Evolutionary conservation across 2,113 vertebrate genomes (phyloP).

Genomic region (Empidonax alnorum): DNA sequence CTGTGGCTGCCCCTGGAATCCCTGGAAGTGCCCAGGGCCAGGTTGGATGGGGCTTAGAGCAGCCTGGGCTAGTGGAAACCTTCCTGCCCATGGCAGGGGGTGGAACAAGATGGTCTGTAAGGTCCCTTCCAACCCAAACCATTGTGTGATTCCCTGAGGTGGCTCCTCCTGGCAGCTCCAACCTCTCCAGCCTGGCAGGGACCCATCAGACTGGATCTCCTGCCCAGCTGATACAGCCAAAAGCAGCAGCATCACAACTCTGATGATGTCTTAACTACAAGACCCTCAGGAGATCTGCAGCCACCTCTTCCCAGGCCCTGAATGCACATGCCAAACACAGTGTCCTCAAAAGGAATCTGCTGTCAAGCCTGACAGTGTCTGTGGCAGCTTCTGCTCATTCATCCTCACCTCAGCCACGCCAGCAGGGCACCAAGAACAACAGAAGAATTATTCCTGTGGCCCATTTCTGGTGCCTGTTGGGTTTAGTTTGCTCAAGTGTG

Average conservation of each 20-base stretch:
- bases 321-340: background rate
- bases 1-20: background rate
- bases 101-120: too few relatives aligned
- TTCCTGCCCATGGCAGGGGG: background rate
- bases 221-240: background rate
- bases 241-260: background rate
- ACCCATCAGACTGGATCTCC: background rate
- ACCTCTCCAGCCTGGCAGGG: background rate
- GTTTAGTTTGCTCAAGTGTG: background rate
- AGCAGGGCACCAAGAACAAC: background rate
- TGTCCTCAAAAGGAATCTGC: background rate
- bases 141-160: rapidly evolving
- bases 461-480: background rate
- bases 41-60: background rate
- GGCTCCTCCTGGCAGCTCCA: background rate
- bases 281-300: background rate
- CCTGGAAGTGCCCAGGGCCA: background rate
- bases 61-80: background rate
- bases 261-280: background rate
- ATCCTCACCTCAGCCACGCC: background rate
- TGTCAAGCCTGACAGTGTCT: background rate
- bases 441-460: background rate
- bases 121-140: too few relatives aligned
- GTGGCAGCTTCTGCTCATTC: background rate
- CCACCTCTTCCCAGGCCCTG: background rate